These are phyloP conservation scores for Heptranchias perlo DNA, from an alignment of 2,113 vertebrate species.

Conservation along the genomic window DNA sequence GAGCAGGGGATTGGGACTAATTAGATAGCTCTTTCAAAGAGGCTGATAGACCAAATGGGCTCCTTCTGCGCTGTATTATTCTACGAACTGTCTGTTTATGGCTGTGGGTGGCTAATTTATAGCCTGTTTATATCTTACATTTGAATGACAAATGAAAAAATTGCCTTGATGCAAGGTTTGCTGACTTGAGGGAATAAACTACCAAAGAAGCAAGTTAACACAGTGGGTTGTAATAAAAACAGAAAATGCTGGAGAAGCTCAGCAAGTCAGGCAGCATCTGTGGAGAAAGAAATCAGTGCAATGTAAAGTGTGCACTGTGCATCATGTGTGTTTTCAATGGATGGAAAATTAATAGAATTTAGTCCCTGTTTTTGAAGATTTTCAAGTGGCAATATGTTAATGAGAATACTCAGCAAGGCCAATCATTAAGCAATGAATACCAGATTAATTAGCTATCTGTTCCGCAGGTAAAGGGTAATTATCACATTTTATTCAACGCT, in stretches of 20 bases:
- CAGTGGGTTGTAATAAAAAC: too few relatives aligned
- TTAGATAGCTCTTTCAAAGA: too few relatives aligned
- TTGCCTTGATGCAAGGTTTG: background rate
- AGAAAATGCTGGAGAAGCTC: too few relatives aligned
- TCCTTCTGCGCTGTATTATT: too few relatives aligned
- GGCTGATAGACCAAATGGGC: too few relatives aligned
- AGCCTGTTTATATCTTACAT: background rate
- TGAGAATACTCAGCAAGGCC: background rate
- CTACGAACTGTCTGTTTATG: too few relatives aligned
- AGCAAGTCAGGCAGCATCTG: too few relatives aligned
- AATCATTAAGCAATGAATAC: slow-evolving; percentile 29
- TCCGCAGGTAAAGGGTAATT: slow-evolving; percentile 31
- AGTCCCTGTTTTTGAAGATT: background rate
- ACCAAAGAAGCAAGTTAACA: background rate
- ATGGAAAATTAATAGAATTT: background rate
- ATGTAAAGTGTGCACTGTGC: background rate
- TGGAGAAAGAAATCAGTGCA: too few relatives aligned
- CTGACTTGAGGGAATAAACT: background rate
- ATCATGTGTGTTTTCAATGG: background rate
- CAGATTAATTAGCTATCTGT: slow-evolving; percentile 35
- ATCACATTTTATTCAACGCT: slow-evolving; percentile 26
- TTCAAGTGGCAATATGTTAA: slow-evolving; percentile 28
- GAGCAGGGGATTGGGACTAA: too few relatives aligned
- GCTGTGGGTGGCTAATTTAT: background rate
- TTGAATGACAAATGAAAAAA: background rate